phyloP scores from a whole-genome alignment of 2,113 vertebrate genomes.

The Syngnathus typhle region DNA sequence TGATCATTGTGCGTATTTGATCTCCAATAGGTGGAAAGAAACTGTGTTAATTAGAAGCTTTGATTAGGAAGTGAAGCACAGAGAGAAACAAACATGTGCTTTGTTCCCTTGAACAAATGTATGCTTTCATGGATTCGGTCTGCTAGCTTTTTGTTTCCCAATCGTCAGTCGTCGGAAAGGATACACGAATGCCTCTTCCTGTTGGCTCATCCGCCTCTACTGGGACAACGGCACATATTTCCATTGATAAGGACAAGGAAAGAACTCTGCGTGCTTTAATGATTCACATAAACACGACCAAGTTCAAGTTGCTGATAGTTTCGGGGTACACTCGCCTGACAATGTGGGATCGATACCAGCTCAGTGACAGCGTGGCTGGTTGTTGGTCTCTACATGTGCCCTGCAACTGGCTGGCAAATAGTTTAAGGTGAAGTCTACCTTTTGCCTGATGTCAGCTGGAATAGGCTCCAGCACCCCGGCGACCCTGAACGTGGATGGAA shows the following conservation, averaged over 20 bases:
- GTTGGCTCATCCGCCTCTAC: constrained; percentile 31
- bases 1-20: constrained; percentile 69
- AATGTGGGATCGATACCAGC: no score
- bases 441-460: no score
- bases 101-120: constrained; percentile 61
- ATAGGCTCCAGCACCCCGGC: no score
- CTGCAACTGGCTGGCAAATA: no score
- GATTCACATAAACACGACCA: background rate
- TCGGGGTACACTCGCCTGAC: no score
- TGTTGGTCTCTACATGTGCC: no score
- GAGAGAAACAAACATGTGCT: constrained; percentile 56
- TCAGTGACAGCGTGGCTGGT: no score
- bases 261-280: background rate
- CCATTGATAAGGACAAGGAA: background rate
- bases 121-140: constrained; percentile 27
- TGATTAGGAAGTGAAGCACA: constrained; percentile 46
- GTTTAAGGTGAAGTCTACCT: no score
- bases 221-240: constrained; percentile 38
- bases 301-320: no score
- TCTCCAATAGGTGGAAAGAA: constrained; percentile 51
- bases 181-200: constrained; percentile 24
- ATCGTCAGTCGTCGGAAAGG: constrained; percentile 36
- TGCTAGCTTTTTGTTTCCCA: constrained; percentile 19
- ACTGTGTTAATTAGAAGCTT: constrained; percentile 66
- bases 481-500: no score